A percentile compares a stretch with the other conserved stretches of the same genome.
phyloP scores from a whole-genome alignment of 1,140 invertebrate species.

The Drosophila pseudoananassae region DNA sequence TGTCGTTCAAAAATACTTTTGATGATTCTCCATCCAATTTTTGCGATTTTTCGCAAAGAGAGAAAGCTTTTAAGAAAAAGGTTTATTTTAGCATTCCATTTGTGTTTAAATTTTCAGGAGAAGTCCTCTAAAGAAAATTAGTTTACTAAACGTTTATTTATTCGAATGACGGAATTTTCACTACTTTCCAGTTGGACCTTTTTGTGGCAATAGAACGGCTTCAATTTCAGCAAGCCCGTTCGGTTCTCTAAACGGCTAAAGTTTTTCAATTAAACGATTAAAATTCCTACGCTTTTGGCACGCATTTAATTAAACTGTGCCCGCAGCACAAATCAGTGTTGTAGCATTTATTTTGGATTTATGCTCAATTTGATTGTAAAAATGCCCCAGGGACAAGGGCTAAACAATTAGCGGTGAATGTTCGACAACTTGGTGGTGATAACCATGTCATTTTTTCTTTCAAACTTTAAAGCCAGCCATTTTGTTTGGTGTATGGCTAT shows the following conservation, averaged over 20 bases:
- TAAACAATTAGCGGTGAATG: slow-evolving; percentile 25
- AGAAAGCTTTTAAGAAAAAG: no score
- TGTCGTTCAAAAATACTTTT: slow-evolving; percentile 66
- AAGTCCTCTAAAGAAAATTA: no score
- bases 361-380: slow-evolving; percentile 74
- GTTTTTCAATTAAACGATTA: slow-evolving; percentile 76
- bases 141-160: no score
- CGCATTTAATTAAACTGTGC: slow-evolving; percentile 65
- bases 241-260: slow-evolving; percentile 43
- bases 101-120: neutral
- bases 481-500: no score
- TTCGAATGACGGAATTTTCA: neutral
- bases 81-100: no score
- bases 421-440: slow-evolving; percentile 25
- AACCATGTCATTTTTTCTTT: slow-evolving; percentile 29
- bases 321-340: slow-evolving; percentile 30
- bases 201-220: neutral
- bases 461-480: neutral
- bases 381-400: slow-evolving; percentile 45
- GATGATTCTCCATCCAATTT: slow-evolving; percentile 52
- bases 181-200: neutral
- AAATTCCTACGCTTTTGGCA: slow-evolving; percentile 51
- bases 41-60: slow-evolving; percentile 5
- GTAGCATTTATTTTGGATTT: slow-evolving; percentile 66
- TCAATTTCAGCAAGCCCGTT: slow-evolving; percentile 23